Conservation (phyloP, 2,113 vertebrate genomes). For the Catharus minimus region DNA sequence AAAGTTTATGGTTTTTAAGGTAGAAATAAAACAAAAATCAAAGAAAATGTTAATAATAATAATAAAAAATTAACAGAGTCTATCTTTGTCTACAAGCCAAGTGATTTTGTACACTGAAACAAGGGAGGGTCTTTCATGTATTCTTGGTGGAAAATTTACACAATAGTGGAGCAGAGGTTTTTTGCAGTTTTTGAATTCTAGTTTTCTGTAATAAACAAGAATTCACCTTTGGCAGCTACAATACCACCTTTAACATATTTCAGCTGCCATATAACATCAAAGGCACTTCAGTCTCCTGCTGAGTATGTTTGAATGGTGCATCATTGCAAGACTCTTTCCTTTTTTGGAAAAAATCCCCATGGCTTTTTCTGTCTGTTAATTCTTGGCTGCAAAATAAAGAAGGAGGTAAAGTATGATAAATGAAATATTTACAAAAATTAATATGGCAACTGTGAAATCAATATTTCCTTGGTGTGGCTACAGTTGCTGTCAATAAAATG, state of each 20-base stretch:
- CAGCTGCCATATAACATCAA: neutral
- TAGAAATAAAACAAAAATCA: neutral
- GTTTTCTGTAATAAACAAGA: neutral
- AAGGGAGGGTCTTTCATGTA: neutral
- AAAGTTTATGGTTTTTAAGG: neutral
- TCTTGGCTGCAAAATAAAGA: neutral
- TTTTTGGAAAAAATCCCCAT: neutral
- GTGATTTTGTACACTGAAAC: neutral
- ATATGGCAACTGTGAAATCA: neutral
- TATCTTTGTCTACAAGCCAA: neutral
- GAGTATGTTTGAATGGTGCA: neutral
- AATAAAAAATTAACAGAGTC: neutral
- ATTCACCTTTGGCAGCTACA: neutral
- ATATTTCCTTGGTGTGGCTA: neutral
- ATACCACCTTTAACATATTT: neutral
- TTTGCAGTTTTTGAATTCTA: neutral
- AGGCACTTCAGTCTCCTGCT: neutral
- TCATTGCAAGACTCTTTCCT: neutral
- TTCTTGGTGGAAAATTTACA: neutral
- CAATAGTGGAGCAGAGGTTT: neutral
- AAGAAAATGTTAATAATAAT: neutral
- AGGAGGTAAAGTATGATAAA: neutral
- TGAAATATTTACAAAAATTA: neutral
- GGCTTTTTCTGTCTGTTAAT: neutral
- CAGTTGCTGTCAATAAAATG: neutral